A percentile compares a stretch with the other conserved stretches of the same genome.
These are phyloP conservation scores for Helogale parvula DNA, from an alignment of 2,113 vertebrate species.

Conservation along the genomic window DNA sequence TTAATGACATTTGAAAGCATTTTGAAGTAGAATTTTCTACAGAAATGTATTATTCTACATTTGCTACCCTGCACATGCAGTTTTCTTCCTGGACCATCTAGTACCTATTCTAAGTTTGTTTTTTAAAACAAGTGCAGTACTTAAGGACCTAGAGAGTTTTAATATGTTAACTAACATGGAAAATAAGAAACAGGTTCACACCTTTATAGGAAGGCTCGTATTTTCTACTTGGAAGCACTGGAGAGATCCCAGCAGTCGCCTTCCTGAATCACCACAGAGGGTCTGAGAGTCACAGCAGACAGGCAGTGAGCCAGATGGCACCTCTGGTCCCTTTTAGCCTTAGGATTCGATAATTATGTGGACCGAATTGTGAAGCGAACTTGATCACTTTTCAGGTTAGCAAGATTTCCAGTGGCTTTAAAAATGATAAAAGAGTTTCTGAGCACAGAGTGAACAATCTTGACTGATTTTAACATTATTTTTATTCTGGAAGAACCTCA, in stretches of 20 bases:
- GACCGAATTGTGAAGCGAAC: neutral
- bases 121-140: neutral
- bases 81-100: neutral
- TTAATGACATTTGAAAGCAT: neutral
- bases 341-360: neutral
- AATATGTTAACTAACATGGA: neutral
- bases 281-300: neutral
- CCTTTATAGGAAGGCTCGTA: neutral
- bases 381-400: slow-evolving; percentile 59
- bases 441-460: neutral
- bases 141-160: neutral
- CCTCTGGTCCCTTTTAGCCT: neutral
- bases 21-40: slow-evolving; percentile 19
- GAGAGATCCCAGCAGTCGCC: neutral
- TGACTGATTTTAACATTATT: slow-evolving; percentile 54
- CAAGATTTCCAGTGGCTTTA: neutral
- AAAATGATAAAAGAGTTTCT: slow-evolving; percentile 2
- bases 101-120: neutral
- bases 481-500: slow-evolving; percentile 26
- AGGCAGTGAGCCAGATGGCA: neutral
- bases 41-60: neutral
- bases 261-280: neutral
- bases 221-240: neutral
- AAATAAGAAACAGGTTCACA: neutral
- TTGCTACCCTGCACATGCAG: neutral